Evolutionary conservation across 1,140 invertebrate species (phyloP).

Genomic region (Cylas formicarius): DNA sequence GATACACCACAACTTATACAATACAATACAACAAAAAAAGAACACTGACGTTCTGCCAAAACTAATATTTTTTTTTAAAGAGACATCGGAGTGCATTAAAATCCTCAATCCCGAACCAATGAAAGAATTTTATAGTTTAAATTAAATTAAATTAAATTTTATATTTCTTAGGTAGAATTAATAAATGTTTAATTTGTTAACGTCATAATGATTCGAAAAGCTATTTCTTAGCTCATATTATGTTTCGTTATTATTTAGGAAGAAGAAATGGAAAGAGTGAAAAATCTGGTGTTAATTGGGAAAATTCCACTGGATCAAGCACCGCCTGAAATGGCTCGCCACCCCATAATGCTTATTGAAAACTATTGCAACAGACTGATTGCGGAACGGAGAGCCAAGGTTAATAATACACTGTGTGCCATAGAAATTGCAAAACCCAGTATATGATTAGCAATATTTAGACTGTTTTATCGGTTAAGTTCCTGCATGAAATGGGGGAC

Average conservation of each 20-base stretch:
- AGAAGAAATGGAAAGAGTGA: slow-evolving; percentile 59
- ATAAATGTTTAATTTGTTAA: too few relatives aligned
- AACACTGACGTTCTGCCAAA: too few relatives aligned
- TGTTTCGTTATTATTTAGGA: slow-evolving; percentile 39
- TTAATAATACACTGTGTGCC: slow-evolving; percentile 34
- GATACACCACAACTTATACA: too few relatives aligned
- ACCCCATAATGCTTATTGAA: slow-evolving; percentile 60
- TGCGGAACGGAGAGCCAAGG: slow-evolving; percentile 48
- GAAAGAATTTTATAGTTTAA: too few relatives aligned
- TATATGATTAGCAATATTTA: not conserved
- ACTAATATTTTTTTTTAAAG: too few relatives aligned
- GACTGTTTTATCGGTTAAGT: not conserved
- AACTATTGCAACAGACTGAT: slow-evolving; percentile 54
- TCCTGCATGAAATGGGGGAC: too few relatives aligned
- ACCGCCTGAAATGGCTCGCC: slow-evolving; percentile 53
- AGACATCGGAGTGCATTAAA: too few relatives aligned
- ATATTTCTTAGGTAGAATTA: too few relatives aligned
- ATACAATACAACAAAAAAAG: too few relatives aligned
- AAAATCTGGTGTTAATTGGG: slow-evolving; percentile 56
- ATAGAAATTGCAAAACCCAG: too few relatives aligned
- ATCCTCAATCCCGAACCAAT: too few relatives aligned
- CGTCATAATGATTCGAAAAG: not conserved
- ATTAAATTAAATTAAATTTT: too few relatives aligned
- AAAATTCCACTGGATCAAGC: slow-evolving; percentile 56
- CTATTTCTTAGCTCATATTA: not conserved